Conservation (phyloP, 1,140 invertebrate genomes). For the Heliconius himera region DNA sequence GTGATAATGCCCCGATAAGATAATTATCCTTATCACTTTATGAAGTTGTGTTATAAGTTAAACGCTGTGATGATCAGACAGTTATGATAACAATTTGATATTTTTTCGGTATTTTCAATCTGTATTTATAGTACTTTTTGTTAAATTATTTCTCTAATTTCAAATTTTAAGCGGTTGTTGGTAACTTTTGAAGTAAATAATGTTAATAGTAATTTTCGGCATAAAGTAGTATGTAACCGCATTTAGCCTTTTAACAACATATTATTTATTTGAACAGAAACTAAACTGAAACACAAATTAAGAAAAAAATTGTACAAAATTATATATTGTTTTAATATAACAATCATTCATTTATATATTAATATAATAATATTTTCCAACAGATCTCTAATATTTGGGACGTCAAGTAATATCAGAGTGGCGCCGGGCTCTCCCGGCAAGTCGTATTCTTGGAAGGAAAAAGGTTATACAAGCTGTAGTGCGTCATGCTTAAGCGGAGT, state of each 20-base stretch:
- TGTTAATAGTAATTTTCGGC: no score
- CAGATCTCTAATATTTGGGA: conserved; percentile 70
- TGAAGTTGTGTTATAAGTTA: neutral
- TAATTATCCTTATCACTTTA: neutral
- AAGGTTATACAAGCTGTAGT: conserved; percentile 94
- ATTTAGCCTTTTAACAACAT: no score
- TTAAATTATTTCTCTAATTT: no score
- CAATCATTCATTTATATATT: no score
- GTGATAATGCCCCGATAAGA: conserved; percentile 3
- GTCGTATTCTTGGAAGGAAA: conserved; percentile 92
- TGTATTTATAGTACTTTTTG: no score
- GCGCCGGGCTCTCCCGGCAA: conserved; percentile 84
- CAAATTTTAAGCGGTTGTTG: no score
- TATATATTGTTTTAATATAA: no score
- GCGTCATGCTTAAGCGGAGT: conserved; percentile 96
- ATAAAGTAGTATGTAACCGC: no score
- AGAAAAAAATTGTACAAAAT: no score
- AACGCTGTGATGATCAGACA: neutral
- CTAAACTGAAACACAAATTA: no score
- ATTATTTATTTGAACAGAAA: no score
- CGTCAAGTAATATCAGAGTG: conserved; percentile 79
- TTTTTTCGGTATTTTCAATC: neutral
- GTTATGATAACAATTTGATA: neutral
- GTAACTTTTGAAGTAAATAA: no score
- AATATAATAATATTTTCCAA: conserved; percentile 33